Evolutionary conservation across 2,113 vertebrate species (phyloP), one percentile per base, ranked within the genome.

Genomic region (Phylloscopus whistleri): DNA sequence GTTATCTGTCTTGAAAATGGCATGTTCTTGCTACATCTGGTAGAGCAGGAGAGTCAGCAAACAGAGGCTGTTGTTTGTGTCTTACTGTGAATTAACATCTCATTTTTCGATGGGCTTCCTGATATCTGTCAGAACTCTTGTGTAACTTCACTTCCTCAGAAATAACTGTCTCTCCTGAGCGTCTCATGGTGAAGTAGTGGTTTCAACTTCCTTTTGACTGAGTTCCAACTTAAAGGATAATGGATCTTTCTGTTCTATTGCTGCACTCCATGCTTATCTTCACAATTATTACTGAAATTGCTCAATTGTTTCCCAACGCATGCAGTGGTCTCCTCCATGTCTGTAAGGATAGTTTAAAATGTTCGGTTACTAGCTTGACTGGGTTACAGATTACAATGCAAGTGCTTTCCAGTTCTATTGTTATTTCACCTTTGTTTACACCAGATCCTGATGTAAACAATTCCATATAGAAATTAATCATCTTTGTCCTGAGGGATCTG

Each of bases 71-170:
- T 70, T 0, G 3, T 87, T 89, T 93, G 84, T 89, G 70, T 85
- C 85, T 81, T 67, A 56, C 67, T 94, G 80, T 94, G 86, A 97
- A 76, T 95, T 96, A 87, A 28, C 94, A 84, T 97, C 84, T 97
- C 60, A 70, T 93, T 97, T 96, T 91, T 83, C 18, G 7, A 91
- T 89, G 84, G 23, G 33, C 87, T 97, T 97, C 89, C 94, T 95
- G 63, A 84, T 95, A 75, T 89, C 67, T 90, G 85, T 94, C 89
- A 94, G 92, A 97, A 90, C 70, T 90, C 75, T 96, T 96, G 93
- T 89, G 81, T 83, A 96, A 94, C 88, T 94, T 95, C 87, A 92
- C 56, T 95, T 97, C 80, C 93, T 97, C 69, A 92, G 90, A 96
- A 97, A 89, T 94, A 97, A 89, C 96, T 94, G 79, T 81, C 53